Base-by-base conservation (phyloP, 2,888 invertebrate species). In the Lapara coniferarum region DNA sequence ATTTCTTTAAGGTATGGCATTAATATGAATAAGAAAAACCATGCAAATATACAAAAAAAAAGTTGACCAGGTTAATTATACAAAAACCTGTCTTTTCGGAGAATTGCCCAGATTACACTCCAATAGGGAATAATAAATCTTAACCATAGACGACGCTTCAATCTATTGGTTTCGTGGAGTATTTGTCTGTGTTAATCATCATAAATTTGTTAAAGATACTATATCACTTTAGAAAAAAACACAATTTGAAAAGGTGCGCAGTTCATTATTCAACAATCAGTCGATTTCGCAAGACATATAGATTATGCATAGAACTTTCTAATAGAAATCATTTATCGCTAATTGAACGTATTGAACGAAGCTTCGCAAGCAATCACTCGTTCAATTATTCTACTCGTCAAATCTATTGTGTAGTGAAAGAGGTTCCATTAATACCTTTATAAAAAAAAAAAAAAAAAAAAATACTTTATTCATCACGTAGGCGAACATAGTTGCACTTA, bases 51-150 rank as follows among this genome's bases (percentile, higher is more conserved):
- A n/a, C n/a, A n/a, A n/a, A n/a, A n/a, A n/a, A n/a, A n/a, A n/a
- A n/a, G n/a, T n/a, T n/a, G n/a, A n/a, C n/a, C n/a, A n/a, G n/a
- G n/a, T n/a, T n/a, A n/a, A n/a, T n/a, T n/a, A n/a, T n/a, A n/a
- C n/a, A n/a, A n/a, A n/a, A n/a, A n/a, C n/a, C n/a, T n/a, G n/a
- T n/a, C n/a, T n/a, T n/a, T n/a, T n/a, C n/a, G n/a, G n/a, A n/a
- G n/a, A n/a, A n/a, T n/a, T n/a, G n/a, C n/a, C n/a, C n/a, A 89
- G 89, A 92, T 92, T 92, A 92, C 86, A 77, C 82, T 88, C 88
- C 86, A 92, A 92, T 92, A 87, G 91, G 77, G 81, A 76, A 86
- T 91, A 92, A 93, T 93, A 93, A 93, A 93, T 93, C 93, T 91
- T 85, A 72, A 74, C 74, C 80, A 77, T 86, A 81, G 80, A 77